These are phyloP conservation scores for Gryon sp. DNA, from an alignment of 1,140 invertebrate genomes.

Conservation along the genomic window DNA sequence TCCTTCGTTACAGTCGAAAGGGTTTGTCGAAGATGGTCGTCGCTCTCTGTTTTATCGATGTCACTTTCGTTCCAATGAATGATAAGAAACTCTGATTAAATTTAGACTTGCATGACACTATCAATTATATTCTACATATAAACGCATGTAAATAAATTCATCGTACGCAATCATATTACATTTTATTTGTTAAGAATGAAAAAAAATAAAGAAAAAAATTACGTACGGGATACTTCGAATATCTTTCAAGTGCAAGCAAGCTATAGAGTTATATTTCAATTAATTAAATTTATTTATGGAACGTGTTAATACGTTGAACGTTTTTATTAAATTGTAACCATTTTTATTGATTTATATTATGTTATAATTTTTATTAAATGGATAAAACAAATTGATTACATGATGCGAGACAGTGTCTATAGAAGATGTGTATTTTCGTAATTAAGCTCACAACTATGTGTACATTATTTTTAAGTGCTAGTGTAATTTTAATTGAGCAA, in stretches of 20 bases:
- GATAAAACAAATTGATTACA: constrained; percentile 8
- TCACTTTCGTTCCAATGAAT: constrained; percentile 28
- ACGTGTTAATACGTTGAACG: no score
- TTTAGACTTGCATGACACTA: constrained; percentile 4
- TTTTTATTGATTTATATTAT: no score
- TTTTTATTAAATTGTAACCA: no score
- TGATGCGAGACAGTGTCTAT: constrained; percentile 1
- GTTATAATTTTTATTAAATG: constrained; percentile 1
- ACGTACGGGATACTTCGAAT: no score
- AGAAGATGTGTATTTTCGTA: constrained; percentile 38
- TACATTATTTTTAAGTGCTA: constrained; percentile 39
- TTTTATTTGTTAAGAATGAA: no score
- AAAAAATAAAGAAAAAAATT: no score
- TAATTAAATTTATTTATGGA: no score
- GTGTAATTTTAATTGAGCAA: constrained; percentile 52
- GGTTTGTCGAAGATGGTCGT: constrained; percentile 56
- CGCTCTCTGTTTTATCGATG: constrained; percentile 48
- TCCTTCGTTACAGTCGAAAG: constrained; percentile 60
- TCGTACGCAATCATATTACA: no score
- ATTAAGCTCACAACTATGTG: constrained; percentile 34
- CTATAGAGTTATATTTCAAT: no score
- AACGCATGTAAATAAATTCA: no score
- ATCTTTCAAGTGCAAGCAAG: no score
- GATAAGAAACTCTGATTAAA: constrained; percentile 40
- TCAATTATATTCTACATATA: neutral